phyloP scores from a whole-genome alignment of 2,888 invertebrate species.

The Zeuzera pyrina region DNA sequence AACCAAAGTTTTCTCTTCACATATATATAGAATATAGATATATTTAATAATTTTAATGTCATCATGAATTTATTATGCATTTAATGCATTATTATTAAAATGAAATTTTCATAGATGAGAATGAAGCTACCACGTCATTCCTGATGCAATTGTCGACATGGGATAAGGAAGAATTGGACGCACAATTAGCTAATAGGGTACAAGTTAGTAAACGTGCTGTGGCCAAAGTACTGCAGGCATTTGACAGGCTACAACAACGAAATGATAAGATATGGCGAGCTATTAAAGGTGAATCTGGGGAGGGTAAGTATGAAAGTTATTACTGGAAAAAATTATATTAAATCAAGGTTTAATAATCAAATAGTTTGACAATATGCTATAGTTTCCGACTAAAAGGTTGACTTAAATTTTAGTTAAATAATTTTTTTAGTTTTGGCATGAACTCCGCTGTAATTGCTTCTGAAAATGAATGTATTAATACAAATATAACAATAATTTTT shows the following conservation, averaged over 20 bases:
- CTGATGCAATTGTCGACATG: slow-evolving; percentile 96
- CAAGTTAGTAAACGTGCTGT: slow-evolving; percentile 97
- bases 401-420: too few species aligned
- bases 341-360: not conserved
- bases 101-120: too few species aligned
- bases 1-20: too few species aligned
- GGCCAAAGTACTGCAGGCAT: slow-evolving; percentile 96
- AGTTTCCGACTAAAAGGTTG: too few species aligned
- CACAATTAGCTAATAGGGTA: slow-evolving; percentile 94
- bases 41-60: too few species aligned
- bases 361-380: not conserved
- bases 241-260: slow-evolving; percentile 94
- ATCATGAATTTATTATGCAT: too few species aligned
- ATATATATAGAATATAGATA: too few species aligned
- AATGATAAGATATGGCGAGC: slow-evolving; percentile 95
- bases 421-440: too few species aligned
- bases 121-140: slow-evolving; percentile 96
- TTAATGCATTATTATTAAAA: too few species aligned
- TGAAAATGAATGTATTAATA: too few species aligned
- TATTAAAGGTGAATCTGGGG: slow-evolving; percentile 82
- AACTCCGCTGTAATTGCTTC: too few species aligned
- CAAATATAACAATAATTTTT: too few species aligned
- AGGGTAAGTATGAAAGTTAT: slow-evolving; percentile 51
- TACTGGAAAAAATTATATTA: not conserved
- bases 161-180: slow-evolving; percentile 98